Percentiles rank a stretch among this genome's conserved stretches.
Conservation (phyloP, 2,113 vertebrate genomes). For the Cochlearius cochlearius region DNA sequence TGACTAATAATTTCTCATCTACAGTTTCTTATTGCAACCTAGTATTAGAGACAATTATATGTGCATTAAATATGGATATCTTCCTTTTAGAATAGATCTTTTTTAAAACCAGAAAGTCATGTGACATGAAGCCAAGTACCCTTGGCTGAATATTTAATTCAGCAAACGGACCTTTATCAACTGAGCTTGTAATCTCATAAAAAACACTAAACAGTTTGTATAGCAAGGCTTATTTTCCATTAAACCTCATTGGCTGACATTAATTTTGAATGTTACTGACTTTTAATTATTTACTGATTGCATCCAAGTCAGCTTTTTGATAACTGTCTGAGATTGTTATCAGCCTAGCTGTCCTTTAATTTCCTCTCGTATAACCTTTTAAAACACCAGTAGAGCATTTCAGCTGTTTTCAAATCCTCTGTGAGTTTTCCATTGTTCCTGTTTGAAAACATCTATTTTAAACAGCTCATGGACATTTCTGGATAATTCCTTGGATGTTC, state of each 20-base stretch:
- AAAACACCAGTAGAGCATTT: neutral
- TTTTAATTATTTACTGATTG: conserved; percentile 2
- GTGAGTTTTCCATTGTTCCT: neutral
- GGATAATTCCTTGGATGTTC: neutral
- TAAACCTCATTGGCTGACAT: neutral
- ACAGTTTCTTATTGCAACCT: neutral
- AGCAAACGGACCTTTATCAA: neutral
- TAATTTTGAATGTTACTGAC: neutral
- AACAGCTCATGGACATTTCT: neutral
- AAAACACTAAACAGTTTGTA: neutral
- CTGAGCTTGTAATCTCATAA: neutral
- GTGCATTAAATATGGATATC: neutral
- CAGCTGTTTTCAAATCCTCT: neutral
- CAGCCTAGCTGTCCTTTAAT: neutral
- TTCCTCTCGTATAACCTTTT: neutral
- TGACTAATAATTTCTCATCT: neutral
- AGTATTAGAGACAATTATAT: neutral
- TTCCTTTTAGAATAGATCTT: neutral
- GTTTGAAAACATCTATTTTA: neutral
- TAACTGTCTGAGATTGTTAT: neutral
- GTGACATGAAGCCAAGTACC: neutral
- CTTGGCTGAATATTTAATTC: neutral
- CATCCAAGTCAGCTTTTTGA: neutral
- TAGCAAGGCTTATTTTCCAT: neutral
- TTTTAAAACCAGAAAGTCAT: neutral